These are phyloP conservation scores for Danio jaintianensis DNA, from an alignment of 2,797 vertebrate genomes.

Conservation along the genomic window DNA sequence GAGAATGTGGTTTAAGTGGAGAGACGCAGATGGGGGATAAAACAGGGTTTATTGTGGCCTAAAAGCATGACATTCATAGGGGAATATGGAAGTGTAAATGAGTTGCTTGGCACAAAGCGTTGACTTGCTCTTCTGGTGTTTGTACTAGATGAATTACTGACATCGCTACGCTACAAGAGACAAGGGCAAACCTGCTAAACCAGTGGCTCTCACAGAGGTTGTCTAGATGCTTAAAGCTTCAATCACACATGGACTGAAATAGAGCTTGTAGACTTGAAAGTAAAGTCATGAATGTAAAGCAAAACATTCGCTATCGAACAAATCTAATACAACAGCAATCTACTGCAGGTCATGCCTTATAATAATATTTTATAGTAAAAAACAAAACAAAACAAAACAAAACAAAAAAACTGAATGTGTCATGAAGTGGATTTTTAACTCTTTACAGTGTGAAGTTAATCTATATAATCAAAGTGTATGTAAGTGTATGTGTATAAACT, in stretches of 20 bases:
- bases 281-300: background rate
- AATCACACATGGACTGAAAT: slow-evolving; percentile 64
- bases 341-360: background rate
- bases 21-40: slow-evolving; percentile 64
- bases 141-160: slow-evolving; percentile 81
- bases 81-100: slow-evolving; percentile 75
- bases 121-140: slow-evolving; percentile 72
- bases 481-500: too few relatives aligned
- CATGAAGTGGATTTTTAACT: too few relatives aligned
- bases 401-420: too few relatives aligned
- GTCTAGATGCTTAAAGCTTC: slow-evolving; percentile 70
- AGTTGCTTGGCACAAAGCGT: slow-evolving; percentile 64
- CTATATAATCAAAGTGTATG: too few relatives aligned
- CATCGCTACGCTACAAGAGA: slow-evolving; percentile 72
- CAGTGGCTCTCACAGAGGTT: slow-evolving; percentile 74
- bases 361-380: background rate
- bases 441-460: too few relatives aligned
- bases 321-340: slow-evolving; percentile 16
- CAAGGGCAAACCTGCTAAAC: slow-evolving; percentile 77
- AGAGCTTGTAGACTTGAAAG: too few relatives aligned
- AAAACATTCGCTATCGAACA: background rate
- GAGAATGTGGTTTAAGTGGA: slow-evolving; percentile 66
- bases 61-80: slow-evolving; percentile 69
- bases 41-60: slow-evolving; percentile 72
- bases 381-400: too few relatives aligned